Conservation (phyloP, 2,113 vertebrate genomes). For the Pedionomus torquatus region DNA sequence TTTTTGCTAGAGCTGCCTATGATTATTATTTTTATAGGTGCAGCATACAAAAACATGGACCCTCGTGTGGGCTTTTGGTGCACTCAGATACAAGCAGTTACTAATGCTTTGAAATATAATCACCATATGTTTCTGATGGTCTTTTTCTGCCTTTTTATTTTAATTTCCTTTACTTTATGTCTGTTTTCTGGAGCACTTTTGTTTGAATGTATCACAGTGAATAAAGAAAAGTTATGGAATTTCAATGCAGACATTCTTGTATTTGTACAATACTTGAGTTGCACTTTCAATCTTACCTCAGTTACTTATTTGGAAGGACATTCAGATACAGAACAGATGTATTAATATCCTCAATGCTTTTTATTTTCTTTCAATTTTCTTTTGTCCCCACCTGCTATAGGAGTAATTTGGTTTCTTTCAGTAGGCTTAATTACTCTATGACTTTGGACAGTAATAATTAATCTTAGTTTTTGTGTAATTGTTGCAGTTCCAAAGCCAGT, state of each 20-base stretch:
- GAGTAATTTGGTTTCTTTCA: neutral
- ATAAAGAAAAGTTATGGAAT: constrained; percentile 45
- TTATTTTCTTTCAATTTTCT: neutral
- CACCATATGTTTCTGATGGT: constrained; percentile 32
- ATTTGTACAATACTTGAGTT: neutral
- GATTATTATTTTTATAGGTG: constrained; percentile 25
- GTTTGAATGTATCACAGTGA: constrained; percentile 53
- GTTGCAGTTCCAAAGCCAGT: neutral
- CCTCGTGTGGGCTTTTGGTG: constrained; percentile 34
- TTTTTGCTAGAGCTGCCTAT: constrained; percentile 35
- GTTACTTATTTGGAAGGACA: neutral
- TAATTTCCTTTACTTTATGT: constrained; percentile 52
- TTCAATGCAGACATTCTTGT: constrained; percentile 7
- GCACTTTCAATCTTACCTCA: neutral
- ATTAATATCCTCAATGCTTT: neutral
- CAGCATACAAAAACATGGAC: constrained; percentile 23
- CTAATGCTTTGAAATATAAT: constrained; percentile 53
- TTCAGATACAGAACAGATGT: neutral
- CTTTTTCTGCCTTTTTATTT: constrained; percentile 21
- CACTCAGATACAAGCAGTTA: constrained; percentile 36
- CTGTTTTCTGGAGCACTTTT: constrained; percentile 51
- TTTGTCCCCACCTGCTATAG: neutral
- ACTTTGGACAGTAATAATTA: neutral
- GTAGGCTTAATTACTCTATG: neutral
- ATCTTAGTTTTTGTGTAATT: neutral